Conservation (phyloP, 2,888 invertebrate genomes). For the Invenusta paracnida region DNA sequence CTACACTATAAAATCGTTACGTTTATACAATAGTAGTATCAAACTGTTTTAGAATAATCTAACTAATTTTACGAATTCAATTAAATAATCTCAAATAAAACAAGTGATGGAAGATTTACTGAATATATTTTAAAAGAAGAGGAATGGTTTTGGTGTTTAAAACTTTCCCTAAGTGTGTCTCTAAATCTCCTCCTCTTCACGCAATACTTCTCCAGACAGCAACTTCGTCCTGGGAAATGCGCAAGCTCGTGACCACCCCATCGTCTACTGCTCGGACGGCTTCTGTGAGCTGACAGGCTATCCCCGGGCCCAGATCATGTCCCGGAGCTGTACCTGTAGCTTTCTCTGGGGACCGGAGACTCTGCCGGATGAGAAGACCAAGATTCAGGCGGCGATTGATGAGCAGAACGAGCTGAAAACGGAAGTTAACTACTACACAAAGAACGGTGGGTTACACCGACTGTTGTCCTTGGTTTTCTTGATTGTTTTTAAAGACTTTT, state of each 20-base stretch:
- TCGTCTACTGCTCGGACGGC: conserved; percentile 91
- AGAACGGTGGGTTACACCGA: conserved; percentile 76
- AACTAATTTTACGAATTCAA: too few species aligned
- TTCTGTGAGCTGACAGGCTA: conserved; percentile 91
- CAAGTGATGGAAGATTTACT: too few species aligned
- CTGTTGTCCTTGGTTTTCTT: too few species aligned
- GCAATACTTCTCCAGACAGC: conserved; percentile 82
- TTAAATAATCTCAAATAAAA: too few species aligned
- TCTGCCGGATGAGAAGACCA: conserved; percentile 76
- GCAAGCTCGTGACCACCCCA: conserved; percentile 80
- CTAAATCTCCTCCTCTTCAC: too few species aligned
- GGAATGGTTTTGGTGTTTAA: too few species aligned
- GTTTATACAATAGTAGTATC: too few species aligned
- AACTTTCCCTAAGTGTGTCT: too few species aligned
- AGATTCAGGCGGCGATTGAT: conserved; percentile 82
- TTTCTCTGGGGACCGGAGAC: conserved; percentile 88
- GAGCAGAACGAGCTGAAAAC: conserved; percentile 84
- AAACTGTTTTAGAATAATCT: too few species aligned
- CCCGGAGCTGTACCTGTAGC: conserved; percentile 88
- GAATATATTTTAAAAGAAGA: too few species aligned
- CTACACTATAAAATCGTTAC: too few species aligned
- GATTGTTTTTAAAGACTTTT: too few species aligned
- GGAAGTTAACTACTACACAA: conserved; percentile 89
- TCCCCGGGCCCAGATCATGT: conserved; percentile 89
- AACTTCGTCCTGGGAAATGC: conserved; percentile 93